Evolutionary conservation across 1,140 invertebrate species (phyloP).

Genomic region (Platorchestia sp.): DNA sequence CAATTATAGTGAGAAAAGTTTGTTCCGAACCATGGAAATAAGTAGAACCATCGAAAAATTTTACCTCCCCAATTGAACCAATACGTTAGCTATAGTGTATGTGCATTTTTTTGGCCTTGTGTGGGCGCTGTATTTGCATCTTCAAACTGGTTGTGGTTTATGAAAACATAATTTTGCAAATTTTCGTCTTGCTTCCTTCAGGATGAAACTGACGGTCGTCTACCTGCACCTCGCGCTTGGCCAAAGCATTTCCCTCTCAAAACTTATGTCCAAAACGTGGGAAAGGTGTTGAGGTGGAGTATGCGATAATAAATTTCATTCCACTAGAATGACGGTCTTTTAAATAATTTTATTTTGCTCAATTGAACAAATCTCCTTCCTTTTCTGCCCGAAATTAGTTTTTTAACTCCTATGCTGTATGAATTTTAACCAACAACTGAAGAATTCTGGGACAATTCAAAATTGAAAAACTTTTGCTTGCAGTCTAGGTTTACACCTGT

Average conservation of each 20-base stretch:
- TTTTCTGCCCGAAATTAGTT: not conserved
- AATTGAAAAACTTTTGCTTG: not conserved
- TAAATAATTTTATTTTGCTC: not conserved
- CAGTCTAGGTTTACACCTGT: not conserved
- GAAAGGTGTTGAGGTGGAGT: not conserved
- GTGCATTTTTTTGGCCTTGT: too few species aligned
- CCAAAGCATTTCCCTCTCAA: slow-evolving; percentile 27
- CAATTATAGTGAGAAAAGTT: not conserved
- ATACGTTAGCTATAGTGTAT: too few species aligned
- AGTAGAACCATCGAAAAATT: not conserved
- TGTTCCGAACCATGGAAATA: too few species aligned
- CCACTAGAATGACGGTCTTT: not conserved
- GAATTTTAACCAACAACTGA: not conserved
- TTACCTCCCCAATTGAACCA: not conserved
- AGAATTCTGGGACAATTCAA: not conserved
- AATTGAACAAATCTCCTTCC: too few species aligned
- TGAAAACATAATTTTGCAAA: not conserved
- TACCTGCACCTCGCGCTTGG: not conserved
- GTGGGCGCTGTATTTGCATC: too few species aligned
- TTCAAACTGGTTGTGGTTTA: not conserved
- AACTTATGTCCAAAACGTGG: slow-evolving; percentile 21
- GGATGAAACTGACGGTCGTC: not conserved
- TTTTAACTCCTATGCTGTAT: not conserved
- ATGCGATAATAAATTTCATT: not conserved
- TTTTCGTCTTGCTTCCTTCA: not conserved